Conservation (phyloP, 2,797 vertebrate genomes). For the Trachurus trachurus region DNA sequence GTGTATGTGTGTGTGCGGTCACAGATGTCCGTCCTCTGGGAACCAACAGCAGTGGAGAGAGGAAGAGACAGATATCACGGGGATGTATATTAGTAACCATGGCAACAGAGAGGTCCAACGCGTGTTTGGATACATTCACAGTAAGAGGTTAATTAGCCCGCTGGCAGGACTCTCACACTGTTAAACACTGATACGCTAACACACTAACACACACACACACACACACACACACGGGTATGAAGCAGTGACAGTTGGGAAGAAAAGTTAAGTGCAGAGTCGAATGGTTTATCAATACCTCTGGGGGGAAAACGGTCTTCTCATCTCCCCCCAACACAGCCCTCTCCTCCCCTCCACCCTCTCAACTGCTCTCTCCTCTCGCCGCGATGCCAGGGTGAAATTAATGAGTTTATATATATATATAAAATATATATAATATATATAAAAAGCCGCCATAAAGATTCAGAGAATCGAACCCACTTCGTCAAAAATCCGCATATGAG, state of each 20-base stretch:
- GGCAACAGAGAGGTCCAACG: slow-evolving; percentile 33
- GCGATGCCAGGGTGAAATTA: no score
- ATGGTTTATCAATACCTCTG: not conserved
- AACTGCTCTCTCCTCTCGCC: not conserved
- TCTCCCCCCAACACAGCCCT: not conserved
- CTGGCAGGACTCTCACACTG: slow-evolving; percentile 2
- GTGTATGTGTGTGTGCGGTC: slow-evolving; percentile 26
- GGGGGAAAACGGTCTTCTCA: no score
- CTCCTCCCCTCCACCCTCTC: not conserved
- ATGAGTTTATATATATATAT: no score
- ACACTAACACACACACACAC: slow-evolving; percentile 24
- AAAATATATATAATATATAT: no score
- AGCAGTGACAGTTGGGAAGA: not conserved
- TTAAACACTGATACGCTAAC: slow-evolving; percentile 7
- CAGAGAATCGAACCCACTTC: no score
- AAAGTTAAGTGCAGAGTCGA: not conserved
- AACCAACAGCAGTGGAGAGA: not conserved
- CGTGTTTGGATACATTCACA: slow-evolving; percentile 40
- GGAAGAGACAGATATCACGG: not conserved
- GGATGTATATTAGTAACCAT: slow-evolving; percentile 47
- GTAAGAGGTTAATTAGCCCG: slow-evolving; percentile 37
- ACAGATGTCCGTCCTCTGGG: slow-evolving; percentile 18
- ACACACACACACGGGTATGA: slow-evolving; percentile 7
- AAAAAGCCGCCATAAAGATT: no score
- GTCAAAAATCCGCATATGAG: no score